These are phyloP conservation scores for Xylocampa areola DNA, from an alignment of 2,888 invertebrate genomes.

Conservation along the genomic window DNA sequence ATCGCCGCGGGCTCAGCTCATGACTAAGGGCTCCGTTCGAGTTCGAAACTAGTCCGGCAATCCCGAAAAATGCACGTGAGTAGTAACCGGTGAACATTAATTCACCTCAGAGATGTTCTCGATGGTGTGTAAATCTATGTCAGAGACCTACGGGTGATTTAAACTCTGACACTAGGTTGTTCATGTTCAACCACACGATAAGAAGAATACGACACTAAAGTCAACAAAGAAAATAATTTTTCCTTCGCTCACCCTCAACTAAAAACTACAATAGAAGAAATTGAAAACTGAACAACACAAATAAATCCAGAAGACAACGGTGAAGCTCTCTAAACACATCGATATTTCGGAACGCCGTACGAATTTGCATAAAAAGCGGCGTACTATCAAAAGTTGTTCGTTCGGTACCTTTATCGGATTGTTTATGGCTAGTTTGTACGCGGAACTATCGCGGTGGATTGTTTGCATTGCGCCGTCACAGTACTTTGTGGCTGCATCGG, in stretches of 20 bases:
- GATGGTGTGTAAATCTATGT: too few relatives aligned
- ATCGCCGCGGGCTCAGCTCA: too few relatives aligned
- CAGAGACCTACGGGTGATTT: too few relatives aligned
- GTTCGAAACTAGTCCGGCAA: too few relatives aligned
- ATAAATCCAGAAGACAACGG: constrained; percentile 48
- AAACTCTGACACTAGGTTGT: too few relatives aligned
- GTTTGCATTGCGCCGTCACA: constrained; percentile 61
- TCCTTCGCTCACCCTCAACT: constrained; percentile 15
- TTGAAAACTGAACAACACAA: constrained; percentile 47
- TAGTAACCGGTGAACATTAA: too few relatives aligned
- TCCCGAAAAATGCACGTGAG: too few relatives aligned
- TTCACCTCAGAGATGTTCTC: too few relatives aligned
- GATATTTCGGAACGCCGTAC: constrained; percentile 53
- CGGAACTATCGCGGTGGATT: constrained; percentile 54
- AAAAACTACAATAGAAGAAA: constrained; percentile 47
- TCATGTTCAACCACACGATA: too few relatives aligned
- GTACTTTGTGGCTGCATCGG: constrained; percentile 38
- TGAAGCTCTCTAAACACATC: constrained; percentile 47
- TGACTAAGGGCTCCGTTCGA: too few relatives aligned
- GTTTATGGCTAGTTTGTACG: constrained; percentile 59
- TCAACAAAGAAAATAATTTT: not conserved
- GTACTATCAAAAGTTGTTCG: constrained; percentile 63
- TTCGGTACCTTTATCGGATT: constrained; percentile 61
- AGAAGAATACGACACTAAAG: not conserved
- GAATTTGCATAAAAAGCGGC: constrained; percentile 69